Conservation (phyloP, 2,797 vertebrate genomes). For the Epinephelus malabaricus region DNA sequence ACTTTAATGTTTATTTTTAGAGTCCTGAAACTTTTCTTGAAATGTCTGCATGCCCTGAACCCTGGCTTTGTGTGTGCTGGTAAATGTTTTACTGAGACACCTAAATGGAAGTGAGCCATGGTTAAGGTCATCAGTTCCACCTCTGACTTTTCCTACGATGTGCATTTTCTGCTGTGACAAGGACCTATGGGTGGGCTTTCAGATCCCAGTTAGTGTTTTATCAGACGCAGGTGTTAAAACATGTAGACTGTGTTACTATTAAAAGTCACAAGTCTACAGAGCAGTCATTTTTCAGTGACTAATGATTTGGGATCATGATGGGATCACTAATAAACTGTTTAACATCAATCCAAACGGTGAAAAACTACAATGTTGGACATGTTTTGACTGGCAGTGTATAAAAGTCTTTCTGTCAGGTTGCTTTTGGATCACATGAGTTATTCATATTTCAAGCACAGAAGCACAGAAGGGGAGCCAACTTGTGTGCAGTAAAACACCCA, state of each 20-base stretch:
- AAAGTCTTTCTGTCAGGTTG: background rate
- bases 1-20: background rate
- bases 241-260: background rate
- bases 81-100: background rate
- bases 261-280: background rate
- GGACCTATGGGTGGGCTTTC: background rate
- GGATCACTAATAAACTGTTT: too few species aligned
- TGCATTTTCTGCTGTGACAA: too few species aligned
- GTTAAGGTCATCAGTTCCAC: background rate
- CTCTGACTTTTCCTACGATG: background rate
- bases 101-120: background rate
- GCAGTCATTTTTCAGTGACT: background rate
- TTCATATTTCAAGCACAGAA: background rate
- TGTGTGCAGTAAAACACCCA: background rate
- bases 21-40: background rate
- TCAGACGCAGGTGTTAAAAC: background rate
- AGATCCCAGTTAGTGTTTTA: background rate
- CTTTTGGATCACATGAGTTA: conserved; percentile 13
- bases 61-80: background rate
- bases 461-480: conserved; percentile 10
- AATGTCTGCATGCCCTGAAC: background rate
- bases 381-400: conserved; percentile 38
- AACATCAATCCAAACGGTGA: background rate
- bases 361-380: background rate
- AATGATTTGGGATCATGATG: too few species aligned